A percentile compares a stretch with the other conserved stretches of the same genome.
These are phyloP conservation scores for Vidua chalybeata DNA, from an alignment of 2,113 vertebrate genomes.

Conservation along the genomic window DNA sequence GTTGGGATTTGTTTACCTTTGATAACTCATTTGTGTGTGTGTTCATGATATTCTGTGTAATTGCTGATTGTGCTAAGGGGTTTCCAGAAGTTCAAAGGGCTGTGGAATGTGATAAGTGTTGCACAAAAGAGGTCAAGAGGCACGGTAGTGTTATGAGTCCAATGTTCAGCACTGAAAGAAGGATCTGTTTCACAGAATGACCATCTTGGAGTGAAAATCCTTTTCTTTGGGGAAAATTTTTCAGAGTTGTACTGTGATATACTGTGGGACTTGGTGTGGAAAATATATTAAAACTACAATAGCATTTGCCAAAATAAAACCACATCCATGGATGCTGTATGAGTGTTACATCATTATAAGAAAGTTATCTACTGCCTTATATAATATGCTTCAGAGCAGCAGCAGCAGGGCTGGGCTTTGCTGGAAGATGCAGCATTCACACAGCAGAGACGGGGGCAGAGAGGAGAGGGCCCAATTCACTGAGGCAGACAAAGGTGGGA, in stretches of 20 bases:
- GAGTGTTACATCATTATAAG: not conserved
- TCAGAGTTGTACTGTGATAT: not conserved
- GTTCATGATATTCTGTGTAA: not conserved
- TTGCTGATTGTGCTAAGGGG: not conserved
- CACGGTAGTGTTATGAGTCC: not conserved
- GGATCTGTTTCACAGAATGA: not conserved
- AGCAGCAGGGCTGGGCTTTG: not conserved
- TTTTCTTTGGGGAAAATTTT: not conserved
- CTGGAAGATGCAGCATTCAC: not conserved
- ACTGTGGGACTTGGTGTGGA: not conserved
- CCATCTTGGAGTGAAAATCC: not conserved
- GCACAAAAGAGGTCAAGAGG: not conserved
- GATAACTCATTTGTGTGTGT: not conserved
- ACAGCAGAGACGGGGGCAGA: not conserved
- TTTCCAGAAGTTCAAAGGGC: conserved; percentile 15
- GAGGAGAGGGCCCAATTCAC: not conserved
- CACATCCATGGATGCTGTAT: rapidly evolving
- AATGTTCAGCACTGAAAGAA: not conserved
- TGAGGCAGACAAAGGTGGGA: not conserved
- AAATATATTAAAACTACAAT: not conserved
- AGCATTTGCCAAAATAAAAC: not conserved
- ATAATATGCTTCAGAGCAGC: not conserved
- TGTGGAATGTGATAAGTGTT: not conserved
- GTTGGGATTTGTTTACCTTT: not conserved
- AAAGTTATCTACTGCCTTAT: not conserved